Conservation (phyloP, 2,797 vertebrate species). For the Alca torda region DNA sequence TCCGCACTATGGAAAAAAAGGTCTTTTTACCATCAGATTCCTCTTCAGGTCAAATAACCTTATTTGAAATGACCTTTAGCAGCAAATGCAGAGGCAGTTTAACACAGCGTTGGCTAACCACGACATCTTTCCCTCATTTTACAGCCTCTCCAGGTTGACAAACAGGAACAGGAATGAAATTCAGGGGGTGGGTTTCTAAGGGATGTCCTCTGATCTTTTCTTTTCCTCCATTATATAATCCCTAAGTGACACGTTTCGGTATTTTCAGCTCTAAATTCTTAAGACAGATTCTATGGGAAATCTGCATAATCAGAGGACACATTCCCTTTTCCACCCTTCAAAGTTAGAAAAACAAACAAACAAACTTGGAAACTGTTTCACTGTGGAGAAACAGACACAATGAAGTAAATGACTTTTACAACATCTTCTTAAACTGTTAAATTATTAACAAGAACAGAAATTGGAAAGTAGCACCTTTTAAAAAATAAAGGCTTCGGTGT, state of each 20-base stretch:
- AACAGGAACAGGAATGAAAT: background rate
- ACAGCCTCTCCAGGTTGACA: background rate
- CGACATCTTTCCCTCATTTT: background rate
- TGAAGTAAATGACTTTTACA: background rate
- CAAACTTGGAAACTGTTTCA: background rate
- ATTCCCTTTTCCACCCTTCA: background rate
- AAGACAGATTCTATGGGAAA: background rate
- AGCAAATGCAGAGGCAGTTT: background rate
- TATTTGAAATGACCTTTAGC: background rate
- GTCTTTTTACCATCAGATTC: background rate
- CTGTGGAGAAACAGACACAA: background rate
- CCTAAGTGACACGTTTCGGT: background rate
- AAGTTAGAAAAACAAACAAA: background rate
- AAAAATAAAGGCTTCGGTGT: background rate
- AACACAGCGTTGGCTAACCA: background rate
- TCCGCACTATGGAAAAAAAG: background rate
- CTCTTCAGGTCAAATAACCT: background rate
- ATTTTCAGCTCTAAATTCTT: background rate
- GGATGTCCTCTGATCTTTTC: background rate
- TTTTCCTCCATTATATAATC: background rate
- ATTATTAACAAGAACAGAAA: conserved; percentile 14
- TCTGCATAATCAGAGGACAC: background rate
- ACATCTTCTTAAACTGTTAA: conserved; percentile 9
- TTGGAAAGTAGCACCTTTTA: background rate
- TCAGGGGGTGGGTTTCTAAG: rapidly evolving